These are phyloP conservation scores for Sinohyriopsis cumingii DNA, from an alignment of 2,888 invertebrate genomes.

Conservation along the genomic window DNA sequence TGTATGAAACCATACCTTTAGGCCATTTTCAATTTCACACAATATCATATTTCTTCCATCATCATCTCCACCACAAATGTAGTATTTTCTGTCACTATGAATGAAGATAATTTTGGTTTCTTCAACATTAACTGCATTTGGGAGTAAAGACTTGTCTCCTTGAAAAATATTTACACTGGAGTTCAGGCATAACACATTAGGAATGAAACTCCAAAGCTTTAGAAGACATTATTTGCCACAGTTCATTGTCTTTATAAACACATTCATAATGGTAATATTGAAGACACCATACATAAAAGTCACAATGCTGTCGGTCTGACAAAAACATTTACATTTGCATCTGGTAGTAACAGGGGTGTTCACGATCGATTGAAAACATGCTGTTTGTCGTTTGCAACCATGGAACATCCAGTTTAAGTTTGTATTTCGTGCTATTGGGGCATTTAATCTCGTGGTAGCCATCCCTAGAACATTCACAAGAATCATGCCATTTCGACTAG, in stretches of 20 bases:
- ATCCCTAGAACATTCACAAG: slow-evolving; percentile 27
- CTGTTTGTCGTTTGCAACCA: slow-evolving; percentile 1
- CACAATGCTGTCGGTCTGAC: slow-evolving; percentile 15
- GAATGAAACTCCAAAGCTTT: slow-evolving; percentile 17
- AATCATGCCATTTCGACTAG: slow-evolving; percentile 28
- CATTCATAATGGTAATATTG: slow-evolving; percentile 13
- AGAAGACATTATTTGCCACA: slow-evolving; percentile 5
- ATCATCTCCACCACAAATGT: too few species aligned
- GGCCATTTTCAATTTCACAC: too few species aligned
- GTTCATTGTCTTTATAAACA: slow-evolving; percentile 5
- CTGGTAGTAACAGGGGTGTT: slow-evolving; percentile 26
- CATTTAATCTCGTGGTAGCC: slow-evolving; percentile 27
- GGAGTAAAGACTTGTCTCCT: too few species aligned
- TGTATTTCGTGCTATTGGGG: slow-evolving; percentile 10
- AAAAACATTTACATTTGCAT: slow-evolving; percentile 23
- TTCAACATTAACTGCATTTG: too few species aligned
- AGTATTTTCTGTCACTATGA: too few species aligned
- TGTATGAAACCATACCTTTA: too few species aligned
- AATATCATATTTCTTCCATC: too few species aligned
- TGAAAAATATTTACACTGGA: slow-evolving; percentile 12
- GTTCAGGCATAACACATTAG: slow-evolving; percentile 26
- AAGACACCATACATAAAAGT: slow-evolving; percentile 33
- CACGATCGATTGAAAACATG: slow-evolving; percentile 5
- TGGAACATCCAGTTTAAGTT: not conserved
- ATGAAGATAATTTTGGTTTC: too few species aligned